These are phyloP conservation scores for Archivesica marissinica DNA, from an alignment of 1,140 invertebrate species.

Conservation along the genomic window DNA sequence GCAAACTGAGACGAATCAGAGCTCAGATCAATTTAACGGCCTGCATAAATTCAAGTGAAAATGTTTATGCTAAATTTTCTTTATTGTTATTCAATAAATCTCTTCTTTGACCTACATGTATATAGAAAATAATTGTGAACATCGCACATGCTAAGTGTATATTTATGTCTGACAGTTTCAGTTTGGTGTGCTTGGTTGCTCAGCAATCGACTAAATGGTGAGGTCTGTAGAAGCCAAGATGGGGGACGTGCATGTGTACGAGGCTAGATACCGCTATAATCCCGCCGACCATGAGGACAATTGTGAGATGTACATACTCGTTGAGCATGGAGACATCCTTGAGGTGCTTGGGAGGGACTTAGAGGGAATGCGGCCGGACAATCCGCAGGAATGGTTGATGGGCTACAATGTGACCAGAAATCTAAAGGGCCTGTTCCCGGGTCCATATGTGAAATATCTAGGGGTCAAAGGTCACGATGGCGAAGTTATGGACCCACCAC, in stretches of 20 bases:
- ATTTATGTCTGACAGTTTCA: neutral
- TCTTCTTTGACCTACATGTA: no score
- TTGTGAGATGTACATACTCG: conserved; percentile 15
- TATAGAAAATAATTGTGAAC: no score
- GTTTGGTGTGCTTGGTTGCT: neutral
- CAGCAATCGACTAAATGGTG: conserved; percentile 11
- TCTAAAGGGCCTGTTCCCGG: conserved; percentile 52
- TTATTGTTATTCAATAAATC: no score
- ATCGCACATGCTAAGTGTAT: neutral
- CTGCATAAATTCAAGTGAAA: no score
- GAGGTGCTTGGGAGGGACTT: conserved; percentile 43
- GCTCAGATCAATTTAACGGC: no score
- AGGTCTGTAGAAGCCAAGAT: conserved; percentile 27
- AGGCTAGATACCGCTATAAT: conserved; percentile 53
- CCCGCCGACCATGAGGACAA: conserved; percentile 46
- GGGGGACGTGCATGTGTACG: conserved; percentile 49
- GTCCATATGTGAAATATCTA: conserved; percentile 54
- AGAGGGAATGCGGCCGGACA: conserved; percentile 18
- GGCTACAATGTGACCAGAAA: conserved; percentile 54
- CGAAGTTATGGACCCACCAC: conserved; percentile 29
- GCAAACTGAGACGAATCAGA: no score
- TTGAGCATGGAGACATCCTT: conserved; percentile 46
- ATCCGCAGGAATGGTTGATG: conserved; percentile 44
- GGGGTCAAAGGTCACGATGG: conserved; percentile 46
- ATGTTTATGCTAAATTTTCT: no score